Evolutionary conservation across 2,113 vertebrate species (phyloP), one percentile per base, ranked within the genome.

Genomic region (Alethe diademata): DNA sequence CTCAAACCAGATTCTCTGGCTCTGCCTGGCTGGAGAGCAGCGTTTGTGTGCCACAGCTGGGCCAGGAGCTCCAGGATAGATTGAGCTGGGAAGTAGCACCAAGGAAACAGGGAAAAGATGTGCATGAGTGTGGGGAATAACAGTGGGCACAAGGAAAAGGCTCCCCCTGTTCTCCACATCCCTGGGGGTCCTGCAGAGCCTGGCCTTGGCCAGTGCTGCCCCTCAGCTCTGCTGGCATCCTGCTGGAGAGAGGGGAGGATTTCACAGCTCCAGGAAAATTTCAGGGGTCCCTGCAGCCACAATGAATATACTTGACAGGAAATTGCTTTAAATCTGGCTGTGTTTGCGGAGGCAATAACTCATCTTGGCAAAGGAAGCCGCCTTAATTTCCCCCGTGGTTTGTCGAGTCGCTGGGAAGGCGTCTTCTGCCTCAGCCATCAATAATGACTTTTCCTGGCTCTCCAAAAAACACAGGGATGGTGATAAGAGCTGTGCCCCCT

Each of bases 341-440:
- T 95, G 92, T 97, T 96, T 95, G 95, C 58, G 38, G 93, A 97
- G 91, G 93, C 94, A 95, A 92, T 96, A 97, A 97, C 91, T 94
- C 93, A 90, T 96, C 94, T 92, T 75, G 3, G 88, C 51, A 57
- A 94, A 93, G 88, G 93, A 96, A 97, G 75, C 96, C 47, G 60
- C 85, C 82, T 97, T 97, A 96, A 96, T 97, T 96, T 97, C 95
- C 96, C 93, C 45, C 9, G 95, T 96, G 97, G 95, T 88, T 97
- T 94, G 96, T 90, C 29, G 42, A 94, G 85, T 90, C 33, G 35
- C 79, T 73, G 91, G 78, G 94, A 96, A 94, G 84, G 84, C 73
- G 9, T 88, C 93, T 95, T 56, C 90, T 93, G 90, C 91, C 93
- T 94, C 81, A 95, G 95, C 94, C 94, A 69, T 93, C 94, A 95